Evolutionary conservation across 2,113 vertebrate species (phyloP).

Genomic region (Canis aureus): DNA sequence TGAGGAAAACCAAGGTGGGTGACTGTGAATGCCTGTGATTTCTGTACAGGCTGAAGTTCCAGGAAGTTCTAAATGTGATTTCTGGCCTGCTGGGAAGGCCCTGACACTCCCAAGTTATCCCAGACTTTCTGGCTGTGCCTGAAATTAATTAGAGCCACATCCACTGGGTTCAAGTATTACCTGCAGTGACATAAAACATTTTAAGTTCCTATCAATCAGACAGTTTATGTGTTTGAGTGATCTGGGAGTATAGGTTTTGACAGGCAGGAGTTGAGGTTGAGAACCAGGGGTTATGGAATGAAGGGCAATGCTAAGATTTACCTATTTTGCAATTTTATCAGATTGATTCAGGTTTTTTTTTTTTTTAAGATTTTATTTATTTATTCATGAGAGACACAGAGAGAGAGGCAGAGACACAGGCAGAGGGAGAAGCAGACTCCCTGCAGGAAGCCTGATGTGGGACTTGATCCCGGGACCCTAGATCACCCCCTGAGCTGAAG

Average conservation of each 20-base stretch:
- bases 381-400: too few relatives aligned
- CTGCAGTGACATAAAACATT: background rate
- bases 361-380: too few relatives aligned
- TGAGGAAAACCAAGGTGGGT: slow-evolving; percentile 54
- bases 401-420: too few relatives aligned
- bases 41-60: background rate
- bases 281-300: background rate
- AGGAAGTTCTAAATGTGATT: background rate
- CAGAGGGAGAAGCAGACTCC: too few relatives aligned
- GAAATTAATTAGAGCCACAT: slow-evolving; percentile 20
- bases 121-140: background rate
- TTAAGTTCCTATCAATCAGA: slow-evolving; percentile 24
- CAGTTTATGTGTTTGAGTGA: slow-evolving; percentile 45
- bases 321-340: background rate
- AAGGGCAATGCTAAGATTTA: background rate
- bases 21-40: slow-evolving; percentile 8
- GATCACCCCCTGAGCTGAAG: too few relatives aligned
- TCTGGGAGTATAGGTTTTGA: slow-evolving; percentile 35
- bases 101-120: background rate
- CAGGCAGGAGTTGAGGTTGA: background rate
- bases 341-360: background rate
- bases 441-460: too few relatives aligned
- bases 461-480: too few relatives aligned
- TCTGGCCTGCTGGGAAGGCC: background rate
- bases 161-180: slow-evolving; percentile 46